Conservation (phyloP, 2,888 invertebrate genomes). For the Dasypolia templi region DNA sequence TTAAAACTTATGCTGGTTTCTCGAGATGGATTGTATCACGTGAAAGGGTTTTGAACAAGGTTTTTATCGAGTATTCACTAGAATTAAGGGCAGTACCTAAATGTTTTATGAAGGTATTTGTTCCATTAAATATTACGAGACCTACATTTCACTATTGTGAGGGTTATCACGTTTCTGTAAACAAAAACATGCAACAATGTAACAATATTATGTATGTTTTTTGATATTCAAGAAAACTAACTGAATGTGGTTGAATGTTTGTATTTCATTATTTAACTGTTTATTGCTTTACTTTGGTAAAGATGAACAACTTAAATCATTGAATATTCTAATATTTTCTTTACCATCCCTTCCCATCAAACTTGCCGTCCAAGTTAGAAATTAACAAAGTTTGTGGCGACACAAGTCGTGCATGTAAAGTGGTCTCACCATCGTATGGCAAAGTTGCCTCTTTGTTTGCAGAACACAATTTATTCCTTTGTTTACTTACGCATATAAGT, state of each 20-base stretch:
- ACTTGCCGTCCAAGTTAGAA: slow-evolving; percentile 43
- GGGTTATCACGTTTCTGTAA: not conserved
- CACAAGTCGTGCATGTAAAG: slow-evolving; percentile 54
- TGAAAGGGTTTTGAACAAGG: not conserved
- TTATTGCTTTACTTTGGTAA: too few relatives aligned
- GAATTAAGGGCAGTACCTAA: not conserved
- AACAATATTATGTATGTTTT: too few relatives aligned
- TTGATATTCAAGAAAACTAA: too few relatives aligned
- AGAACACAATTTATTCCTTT: slow-evolving; percentile 35
- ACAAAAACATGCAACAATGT: not conserved
- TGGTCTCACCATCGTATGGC: slow-evolving; percentile 7
- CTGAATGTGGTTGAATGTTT: too few relatives aligned
- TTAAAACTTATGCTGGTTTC: slow-evolving; percentile 24
- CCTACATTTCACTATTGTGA: too few relatives aligned
- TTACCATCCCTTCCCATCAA: slow-evolving; percentile 2
- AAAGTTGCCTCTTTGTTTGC: slow-evolving; percentile 27
- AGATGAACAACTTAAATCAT: not conserved
- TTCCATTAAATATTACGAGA: not conserved
- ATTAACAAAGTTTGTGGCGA: slow-evolving; percentile 62
- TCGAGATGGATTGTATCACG: slow-evolving; percentile 1
- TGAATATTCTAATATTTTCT: slow-evolving; percentile 24
- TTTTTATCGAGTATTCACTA: slow-evolving; percentile 8
- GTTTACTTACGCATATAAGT: slow-evolving; percentile 42
- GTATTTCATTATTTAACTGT: too few relatives aligned
- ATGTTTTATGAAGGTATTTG: slow-evolving; percentile 1